Conservation (phyloP, 2,888 invertebrate genomes). For the Masnerella sp. region DNA sequence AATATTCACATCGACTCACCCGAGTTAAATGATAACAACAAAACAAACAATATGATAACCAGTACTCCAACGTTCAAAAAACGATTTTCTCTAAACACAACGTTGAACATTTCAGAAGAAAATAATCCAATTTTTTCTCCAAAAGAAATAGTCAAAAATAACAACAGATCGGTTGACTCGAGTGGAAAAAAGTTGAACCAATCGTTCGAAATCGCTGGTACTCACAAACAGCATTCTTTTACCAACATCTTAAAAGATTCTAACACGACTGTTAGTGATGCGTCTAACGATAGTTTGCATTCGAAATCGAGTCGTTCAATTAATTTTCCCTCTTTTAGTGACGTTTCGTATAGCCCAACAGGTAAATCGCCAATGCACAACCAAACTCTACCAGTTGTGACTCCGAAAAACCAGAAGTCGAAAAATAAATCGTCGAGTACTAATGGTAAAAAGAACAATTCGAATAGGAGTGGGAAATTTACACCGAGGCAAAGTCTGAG, state of each 20-base stretch:
- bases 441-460: neutral
- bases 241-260: neutral
- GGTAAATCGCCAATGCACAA: neutral
- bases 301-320: neutral
- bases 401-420: neutral
- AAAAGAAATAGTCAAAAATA: conserved; percentile 1
- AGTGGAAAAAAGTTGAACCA: neutral
- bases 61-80: conserved; percentile 16
- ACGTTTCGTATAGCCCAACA: neutral
- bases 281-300: neutral
- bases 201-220: conserved; percentile 4
- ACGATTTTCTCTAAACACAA: neutral
- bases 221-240: neutral
- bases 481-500: neutral
- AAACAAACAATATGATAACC: too few species aligned
- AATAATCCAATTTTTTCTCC: conserved; percentile 15
- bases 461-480: neutral
- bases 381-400: neutral
- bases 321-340: neutral
- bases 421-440: neutral
- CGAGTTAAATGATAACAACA: too few species aligned
- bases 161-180: neutral
- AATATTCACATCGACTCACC: too few species aligned
- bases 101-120: neutral
- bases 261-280: neutral